Evolutionary conservation across 1,140 invertebrate genomes (phyloP), one percentile per base, ranked within the genome.

Genomic region (Bombus consobrinus): DNA sequence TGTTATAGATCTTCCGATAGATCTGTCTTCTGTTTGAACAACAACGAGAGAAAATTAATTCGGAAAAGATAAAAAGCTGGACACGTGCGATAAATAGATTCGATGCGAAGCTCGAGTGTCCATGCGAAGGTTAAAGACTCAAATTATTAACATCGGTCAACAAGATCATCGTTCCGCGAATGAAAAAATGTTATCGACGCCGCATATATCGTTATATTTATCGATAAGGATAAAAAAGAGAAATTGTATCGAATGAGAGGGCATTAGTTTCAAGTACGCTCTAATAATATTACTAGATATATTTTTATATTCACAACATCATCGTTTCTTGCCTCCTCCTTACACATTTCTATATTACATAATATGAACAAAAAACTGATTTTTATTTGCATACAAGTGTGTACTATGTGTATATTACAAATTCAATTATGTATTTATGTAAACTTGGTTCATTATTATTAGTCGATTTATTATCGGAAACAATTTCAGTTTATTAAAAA

Each of bases 1-100:
- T 57, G 64, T 66, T 81, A 32, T 22, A 74, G 78, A 74, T 85
- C 78, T 32, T 8, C 12, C 32, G 83, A 80, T 85, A 85, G 83
- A 80, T 83, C 62, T 22, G 18, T 34, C 39, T n/a, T 47, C 18
- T 22, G 41, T 25, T 43, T 2, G 66, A 74, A 53, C 79, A 68
- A 81, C 78, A 74, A 74, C 57, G 79, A 74, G 71, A 68, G 34
- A 37, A 66, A 74, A 81, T 85, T 85, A 81, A 85, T 81, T 81
- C 79, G 79, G 2, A 34, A 34, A 43, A 39, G 84, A 81, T 85
- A 85, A 81, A 34, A 18, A 18, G 18, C 6, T 3, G 39, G 53
- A 84, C 77, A 84, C 83, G 78, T 73, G 83, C 37, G 80, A 86
- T 86, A 85, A 77, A 89, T 83, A 47, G 69, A 57, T 77, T 73